Conservation (phyloP, 1,140 invertebrate genomes). For the Drosophila gunungcola region DNA sequence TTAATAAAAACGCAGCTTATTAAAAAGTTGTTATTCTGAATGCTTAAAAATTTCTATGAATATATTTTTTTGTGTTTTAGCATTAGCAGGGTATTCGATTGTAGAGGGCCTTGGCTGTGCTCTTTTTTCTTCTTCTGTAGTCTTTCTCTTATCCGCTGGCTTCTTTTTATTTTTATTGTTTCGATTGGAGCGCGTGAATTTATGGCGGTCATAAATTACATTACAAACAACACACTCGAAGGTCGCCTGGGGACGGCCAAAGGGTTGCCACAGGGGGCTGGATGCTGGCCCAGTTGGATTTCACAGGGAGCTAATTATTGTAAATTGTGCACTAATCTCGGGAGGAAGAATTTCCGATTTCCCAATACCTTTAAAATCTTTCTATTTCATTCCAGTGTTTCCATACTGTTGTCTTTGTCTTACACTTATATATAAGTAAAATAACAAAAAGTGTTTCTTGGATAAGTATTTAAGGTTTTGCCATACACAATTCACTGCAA, state of each 20-base stretch:
- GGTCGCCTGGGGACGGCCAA: conserved; percentile 43
- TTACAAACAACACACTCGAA: conserved; percentile 34
- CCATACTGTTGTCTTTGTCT: background rate
- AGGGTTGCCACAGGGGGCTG: conserved; percentile 13
- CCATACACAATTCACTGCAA: too few relatives aligned
- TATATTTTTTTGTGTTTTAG: too few relatives aligned
- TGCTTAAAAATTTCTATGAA: too few relatives aligned
- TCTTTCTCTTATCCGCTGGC: conserved; percentile 4
- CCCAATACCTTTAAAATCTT: conserved; percentile 6
- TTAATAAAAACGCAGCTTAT: too few relatives aligned
- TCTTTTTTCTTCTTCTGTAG: background rate
- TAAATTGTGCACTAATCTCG: conserved; percentile 46
- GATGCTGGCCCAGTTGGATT: conserved; percentile 26
- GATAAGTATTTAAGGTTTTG: too few relatives aligned
- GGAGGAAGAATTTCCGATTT: conserved; percentile 10
- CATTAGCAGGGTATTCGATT: background rate
- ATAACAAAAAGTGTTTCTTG: too few relatives aligned
- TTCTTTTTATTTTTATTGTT: conserved; percentile 28
- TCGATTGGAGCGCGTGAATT: conserved; percentile 52
- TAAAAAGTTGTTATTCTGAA: too few relatives aligned
- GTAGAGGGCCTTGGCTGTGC: too few relatives aligned
- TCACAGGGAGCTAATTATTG: conserved; percentile 49
- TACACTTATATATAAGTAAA: background rate
- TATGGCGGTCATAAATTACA: conserved; percentile 61
- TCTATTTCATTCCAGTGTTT: background rate